phyloP scores from a whole-genome alignment of 1,140 invertebrate species.

The Bombus pyrosoma region DNA sequence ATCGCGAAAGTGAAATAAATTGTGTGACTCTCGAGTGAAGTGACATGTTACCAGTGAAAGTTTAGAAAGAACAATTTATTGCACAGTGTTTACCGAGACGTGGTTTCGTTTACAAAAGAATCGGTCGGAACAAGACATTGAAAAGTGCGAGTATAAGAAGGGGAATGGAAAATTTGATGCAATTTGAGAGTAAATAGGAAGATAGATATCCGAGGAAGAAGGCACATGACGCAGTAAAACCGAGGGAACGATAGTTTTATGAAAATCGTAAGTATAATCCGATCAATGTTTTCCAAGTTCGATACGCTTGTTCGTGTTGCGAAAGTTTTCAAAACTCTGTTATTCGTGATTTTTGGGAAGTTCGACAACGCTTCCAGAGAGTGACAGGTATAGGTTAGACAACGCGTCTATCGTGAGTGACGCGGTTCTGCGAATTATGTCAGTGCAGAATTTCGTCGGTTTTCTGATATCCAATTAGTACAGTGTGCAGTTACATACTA shows the following conservation, averaged over 20 bases:
- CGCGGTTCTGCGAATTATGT: conserved; percentile 37
- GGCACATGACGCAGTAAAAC: no score
- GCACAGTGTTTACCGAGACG: background rate
- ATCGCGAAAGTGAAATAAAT: background rate
- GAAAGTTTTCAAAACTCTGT: background rate
- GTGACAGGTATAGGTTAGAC: conserved; percentile 33
- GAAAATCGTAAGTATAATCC: conserved; percentile 12
- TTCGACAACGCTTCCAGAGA: conserved; percentile 21
- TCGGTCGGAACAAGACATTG: no score
- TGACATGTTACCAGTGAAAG: conserved; percentile 37
- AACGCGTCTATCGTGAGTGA: conserved; percentile 43
- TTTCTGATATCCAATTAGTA: conserved; percentile 50
- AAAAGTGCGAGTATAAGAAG: background rate
- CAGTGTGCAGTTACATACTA: no score
- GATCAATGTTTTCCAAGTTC: background rate
- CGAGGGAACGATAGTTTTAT: background rate
- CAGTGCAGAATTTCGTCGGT: conserved; percentile 42
- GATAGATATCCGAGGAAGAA: no score
- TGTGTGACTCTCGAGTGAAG: background rate
- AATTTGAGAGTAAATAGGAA: no score
- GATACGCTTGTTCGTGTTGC: no score
- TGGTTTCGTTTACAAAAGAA: background rate
- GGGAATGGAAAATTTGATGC: no score
- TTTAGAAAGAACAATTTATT: conserved; percentile 27
- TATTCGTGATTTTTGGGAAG: conserved; percentile 34